These are phyloP conservation scores for Venustoraphidia nigricollis DNA, from an alignment of 2,888 invertebrate species.

Conservation along the genomic window DNA sequence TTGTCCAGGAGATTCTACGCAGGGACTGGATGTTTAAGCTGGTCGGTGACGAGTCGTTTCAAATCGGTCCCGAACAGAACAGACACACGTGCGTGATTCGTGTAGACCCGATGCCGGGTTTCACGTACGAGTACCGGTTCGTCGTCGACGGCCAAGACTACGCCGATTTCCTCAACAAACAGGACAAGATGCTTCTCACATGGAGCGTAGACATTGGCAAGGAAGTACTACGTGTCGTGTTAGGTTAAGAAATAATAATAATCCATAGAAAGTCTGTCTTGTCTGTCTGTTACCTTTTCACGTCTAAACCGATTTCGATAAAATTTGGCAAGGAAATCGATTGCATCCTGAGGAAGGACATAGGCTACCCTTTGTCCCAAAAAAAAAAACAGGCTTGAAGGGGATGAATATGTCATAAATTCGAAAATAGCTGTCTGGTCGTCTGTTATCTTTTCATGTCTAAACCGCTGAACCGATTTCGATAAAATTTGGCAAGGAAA, in stretches of 20 bases:
- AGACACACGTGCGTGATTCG: constrained; percentile 26
- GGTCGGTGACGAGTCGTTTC: constrained; percentile 71
- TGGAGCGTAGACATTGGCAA: constrained; percentile 47
- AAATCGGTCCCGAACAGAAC: constrained; percentile 33
- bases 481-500: too few relatives aligned
- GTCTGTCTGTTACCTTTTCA: too few relatives aligned
- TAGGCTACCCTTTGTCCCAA: too few relatives aligned
- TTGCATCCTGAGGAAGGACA: too few relatives aligned
- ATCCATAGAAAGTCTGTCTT: too few relatives aligned
- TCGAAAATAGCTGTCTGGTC: too few relatives aligned
- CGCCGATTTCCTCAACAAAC: constrained; percentile 65
- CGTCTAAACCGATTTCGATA: too few relatives aligned
- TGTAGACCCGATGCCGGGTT: constrained; percentile 48
- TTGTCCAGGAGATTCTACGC: constrained; percentile 47
- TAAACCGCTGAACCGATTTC: too few relatives aligned
- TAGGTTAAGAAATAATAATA: constrained; percentile 41
- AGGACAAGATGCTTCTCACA: constrained; percentile 55
- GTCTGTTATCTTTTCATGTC: too few relatives aligned
- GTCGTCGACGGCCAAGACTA: constrained; percentile 69
- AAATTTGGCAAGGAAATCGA: too few relatives aligned
- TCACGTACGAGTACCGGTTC: constrained; percentile 68
- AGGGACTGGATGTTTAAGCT: constrained; percentile 87
- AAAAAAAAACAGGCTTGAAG: too few relatives aligned
- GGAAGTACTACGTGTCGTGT: constrained; percentile 47
- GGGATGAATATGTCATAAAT: too few relatives aligned